Evolutionary conservation across 2,888 invertebrate genomes (phyloP).

Genomic region (Acholoe squamosa): DNA sequence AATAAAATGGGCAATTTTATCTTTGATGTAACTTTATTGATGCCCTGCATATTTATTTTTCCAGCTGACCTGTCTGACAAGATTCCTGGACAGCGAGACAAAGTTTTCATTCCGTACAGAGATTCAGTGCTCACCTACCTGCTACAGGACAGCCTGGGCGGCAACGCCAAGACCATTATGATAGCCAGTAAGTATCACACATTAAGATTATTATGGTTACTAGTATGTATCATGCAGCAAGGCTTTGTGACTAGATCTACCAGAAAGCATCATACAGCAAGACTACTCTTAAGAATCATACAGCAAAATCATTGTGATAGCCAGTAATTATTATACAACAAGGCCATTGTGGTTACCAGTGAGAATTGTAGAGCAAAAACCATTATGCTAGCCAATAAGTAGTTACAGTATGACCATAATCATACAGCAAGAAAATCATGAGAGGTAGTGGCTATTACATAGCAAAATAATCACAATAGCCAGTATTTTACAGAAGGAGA

Average conservation of each 20-base stretch:
- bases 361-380: conserved; percentile 85
- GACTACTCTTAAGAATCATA: conserved; percentile 90
- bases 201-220: conserved; percentile 89
- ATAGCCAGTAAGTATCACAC: conserved; percentile 91
- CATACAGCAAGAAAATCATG: conserved; percentile 76
- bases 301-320: conserved; percentile 88
- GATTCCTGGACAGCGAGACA: conserved; percentile 67
- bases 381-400: conserved; percentile 91
- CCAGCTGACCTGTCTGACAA: conserved; percentile 79
- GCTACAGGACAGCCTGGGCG: conserved; percentile 91
- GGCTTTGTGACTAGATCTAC: conserved; percentile 91
- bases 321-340: conserved; percentile 86
- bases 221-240: conserved; percentile 86
- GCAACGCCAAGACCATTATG: conserved; percentile 90
- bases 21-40: no score
- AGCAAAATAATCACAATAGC: no score
- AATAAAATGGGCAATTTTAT: no score
- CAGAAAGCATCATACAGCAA: conserved; percentile 86
- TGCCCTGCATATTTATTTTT: background rate
- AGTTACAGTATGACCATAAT: conserved; percentile 86
- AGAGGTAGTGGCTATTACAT: no score
- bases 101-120: conserved; percentile 89
- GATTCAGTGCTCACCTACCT: conserved; percentile 93
- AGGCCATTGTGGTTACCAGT: conserved; percentile 91
- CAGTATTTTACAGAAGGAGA: no score